Evolutionary conservation across 2,888 invertebrate species (phyloP), one percentile per base, ranked within the genome.

Genomic region (Congeria kusceri): DNA sequence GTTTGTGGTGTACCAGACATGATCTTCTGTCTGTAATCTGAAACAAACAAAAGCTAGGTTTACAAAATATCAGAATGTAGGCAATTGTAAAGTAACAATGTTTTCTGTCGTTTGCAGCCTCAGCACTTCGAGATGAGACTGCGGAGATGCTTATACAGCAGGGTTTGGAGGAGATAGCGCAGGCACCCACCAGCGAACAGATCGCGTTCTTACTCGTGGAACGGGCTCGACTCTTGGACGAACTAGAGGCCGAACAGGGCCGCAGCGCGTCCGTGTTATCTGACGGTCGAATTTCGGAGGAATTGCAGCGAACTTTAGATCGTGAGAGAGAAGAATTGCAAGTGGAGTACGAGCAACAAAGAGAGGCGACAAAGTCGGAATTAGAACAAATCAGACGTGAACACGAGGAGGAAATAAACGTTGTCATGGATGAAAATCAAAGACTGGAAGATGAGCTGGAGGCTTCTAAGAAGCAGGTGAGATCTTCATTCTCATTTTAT

Each of bases 131-230:
- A 53, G 87, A 89, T 69, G 93, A 93, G 78, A 90, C 91, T 5
- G 81, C 87, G 27, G 92, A 92, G 67, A 93, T 94, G 91, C 86
- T 94, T 65, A 87, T 91, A 25, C 92, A 93, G 80, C 94, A 93
- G 77, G 94, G 94, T 0, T 87, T 94, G 64, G 91, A 90, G 7
- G 93, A 94, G 71, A 92, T 94, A 56, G 92, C 93, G 18, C 86
- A 91, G 44, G 91, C 92, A 25, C 90, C 93, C 5, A 90, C 93
- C 15, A 93, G 93, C 70, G 94, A 94, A 85, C 92, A 94, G 92
- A 93, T 94, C 69, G 94, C 94, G 4, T 93, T 93, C 85, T 89
- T 94, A 20, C 91, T 94, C 63, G 94, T 94, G 64, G 94, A 94
- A 84, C 88, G 94, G 80, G 93, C 93, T 2, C 90, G 93, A 46